These are phyloP conservation scores for Pelagia noctiluca DNA, from an alignment of 30 jellyfish, hydroid and myxozoan genomes.

Conservation along the genomic window DNA sequence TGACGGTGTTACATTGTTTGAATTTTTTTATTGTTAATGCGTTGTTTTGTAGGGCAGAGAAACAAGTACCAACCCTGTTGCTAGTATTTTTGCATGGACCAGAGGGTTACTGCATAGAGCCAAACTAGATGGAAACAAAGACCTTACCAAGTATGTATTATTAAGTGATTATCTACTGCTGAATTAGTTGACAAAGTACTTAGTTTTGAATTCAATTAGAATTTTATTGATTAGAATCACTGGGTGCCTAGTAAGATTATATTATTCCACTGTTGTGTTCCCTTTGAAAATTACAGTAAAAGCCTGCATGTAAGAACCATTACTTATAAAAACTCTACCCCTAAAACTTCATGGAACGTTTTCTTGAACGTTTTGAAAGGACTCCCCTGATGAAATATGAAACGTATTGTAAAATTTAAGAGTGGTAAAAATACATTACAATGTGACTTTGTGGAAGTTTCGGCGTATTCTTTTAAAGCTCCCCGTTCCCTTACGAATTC, in stretches of 20 bases:
- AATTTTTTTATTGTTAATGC: no score
- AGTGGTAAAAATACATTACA: neutral
- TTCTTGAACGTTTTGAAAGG: no score
- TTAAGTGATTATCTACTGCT: neutral
- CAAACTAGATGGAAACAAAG: constrained; percentile 93
- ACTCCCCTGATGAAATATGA: neutral
- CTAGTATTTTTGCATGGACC: constrained; percentile 99
- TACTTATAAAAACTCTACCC: neutral
- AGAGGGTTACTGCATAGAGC: constrained; percentile 98
- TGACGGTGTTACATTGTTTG: no score
- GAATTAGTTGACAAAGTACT: neutral
- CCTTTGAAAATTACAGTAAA: neutral
- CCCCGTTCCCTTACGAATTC: neutral
- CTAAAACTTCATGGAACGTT: no score
- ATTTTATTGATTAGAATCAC: no score
- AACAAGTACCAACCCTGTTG: constrained; percentile 98
- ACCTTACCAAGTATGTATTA: constrained; percentile 79
- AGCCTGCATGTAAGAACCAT: neutral
- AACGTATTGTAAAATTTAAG: neutral
- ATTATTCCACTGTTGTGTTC: neutral
- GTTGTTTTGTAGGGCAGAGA: constrained; percentile 77
- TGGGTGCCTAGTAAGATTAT: no score
- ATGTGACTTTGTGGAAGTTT: neutral
- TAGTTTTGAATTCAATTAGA: no score
- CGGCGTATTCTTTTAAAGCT: neutral